These are phyloP conservation scores for Melinaea menophilus DNA, from an alignment of 2,888 invertebrate genomes.

Conservation along the genomic window DNA sequence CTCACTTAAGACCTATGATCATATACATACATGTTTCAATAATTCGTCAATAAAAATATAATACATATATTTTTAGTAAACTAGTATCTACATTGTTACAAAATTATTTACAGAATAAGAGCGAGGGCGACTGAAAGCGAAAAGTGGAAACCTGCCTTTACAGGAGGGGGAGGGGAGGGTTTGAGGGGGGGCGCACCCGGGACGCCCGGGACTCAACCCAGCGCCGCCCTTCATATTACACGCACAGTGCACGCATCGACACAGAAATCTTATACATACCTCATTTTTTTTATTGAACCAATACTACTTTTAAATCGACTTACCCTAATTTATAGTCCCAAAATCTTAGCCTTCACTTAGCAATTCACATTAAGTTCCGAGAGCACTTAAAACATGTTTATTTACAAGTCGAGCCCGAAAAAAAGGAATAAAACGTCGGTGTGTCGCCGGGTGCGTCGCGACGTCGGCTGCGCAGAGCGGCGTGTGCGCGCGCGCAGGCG, in stretches of 20 bases:
- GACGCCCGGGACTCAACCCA: conserved; percentile 40
- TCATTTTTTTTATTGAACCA: conserved; percentile 25
- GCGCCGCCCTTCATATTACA: conserved; percentile 57
- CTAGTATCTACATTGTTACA: not conserved
- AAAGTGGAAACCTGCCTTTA: conserved; percentile 37
- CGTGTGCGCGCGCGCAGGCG: conserved; percentile 48
- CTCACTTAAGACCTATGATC: too few species aligned
- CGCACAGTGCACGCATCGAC: conserved; percentile 47
- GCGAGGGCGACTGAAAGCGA: conserved; percentile 44
- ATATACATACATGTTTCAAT: too few species aligned
- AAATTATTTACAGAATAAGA: not conserved
- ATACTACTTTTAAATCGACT: conserved; percentile 27
- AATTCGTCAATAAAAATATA: not conserved
- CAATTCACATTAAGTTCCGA: conserved; percentile 17
- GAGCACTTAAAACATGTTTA: conserved; percentile 49
- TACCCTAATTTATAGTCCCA: conserved; percentile 29
- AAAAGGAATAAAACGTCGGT: conserved; percentile 39
- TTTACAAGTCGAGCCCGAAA: conserved; percentile 34
- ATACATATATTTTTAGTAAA: not conserved
- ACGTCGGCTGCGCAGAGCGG: conserved; percentile 71
- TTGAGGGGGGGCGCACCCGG: conserved; percentile 35
- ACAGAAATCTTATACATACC: too few species aligned
- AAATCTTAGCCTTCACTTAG: conserved; percentile 20
- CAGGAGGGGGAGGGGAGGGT: conserved; percentile 36
- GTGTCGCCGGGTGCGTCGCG: conserved; percentile 70